phyloP scores from a whole-genome alignment of 2,113 vertebrate genomes.

The Oncorhynchus tshawytscha region DNA sequence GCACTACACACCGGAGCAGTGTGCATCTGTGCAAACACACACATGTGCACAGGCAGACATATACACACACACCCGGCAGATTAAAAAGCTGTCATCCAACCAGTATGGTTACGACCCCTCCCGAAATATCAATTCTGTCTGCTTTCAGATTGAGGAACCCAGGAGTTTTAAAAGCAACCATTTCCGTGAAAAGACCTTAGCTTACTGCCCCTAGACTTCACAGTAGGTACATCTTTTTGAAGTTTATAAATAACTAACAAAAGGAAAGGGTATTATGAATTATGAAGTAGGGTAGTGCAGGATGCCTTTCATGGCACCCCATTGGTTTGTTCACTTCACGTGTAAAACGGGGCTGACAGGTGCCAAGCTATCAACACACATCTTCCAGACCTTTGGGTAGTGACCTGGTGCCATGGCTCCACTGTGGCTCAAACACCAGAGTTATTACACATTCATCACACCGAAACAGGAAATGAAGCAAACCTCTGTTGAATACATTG shows the following conservation, averaged over 20 bases:
- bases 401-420: too few relatives aligned
- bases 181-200: background rate
- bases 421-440: background rate
- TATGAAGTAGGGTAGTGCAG: constrained; percentile 39
- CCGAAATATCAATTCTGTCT: constrained; percentile 1
- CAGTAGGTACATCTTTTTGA: constrained; percentile 43
- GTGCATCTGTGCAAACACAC: background rate
- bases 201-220: background rate
- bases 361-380: background rate
- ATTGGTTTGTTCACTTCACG: background rate
- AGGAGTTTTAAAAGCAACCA: background rate
- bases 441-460: constrained; percentile 1
- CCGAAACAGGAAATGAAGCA: background rate
- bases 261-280: constrained; percentile 55
- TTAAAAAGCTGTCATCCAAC: background rate
- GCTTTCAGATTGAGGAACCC: background rate
- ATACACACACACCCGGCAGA: background rate
- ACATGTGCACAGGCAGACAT: background rate
- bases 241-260: constrained; percentile 60
- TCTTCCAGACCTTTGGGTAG: background rate
- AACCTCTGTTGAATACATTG: background rate
- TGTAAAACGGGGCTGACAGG: background rate
- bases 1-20: background rate
- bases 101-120: background rate
- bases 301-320: constrained; percentile 35